Evolutionary conservation across 35 echinoderm and acorn worm genomes (phyloP), one percentile per base, ranked within the genome.

Genomic region (Apostichopus japonicus): DNA sequence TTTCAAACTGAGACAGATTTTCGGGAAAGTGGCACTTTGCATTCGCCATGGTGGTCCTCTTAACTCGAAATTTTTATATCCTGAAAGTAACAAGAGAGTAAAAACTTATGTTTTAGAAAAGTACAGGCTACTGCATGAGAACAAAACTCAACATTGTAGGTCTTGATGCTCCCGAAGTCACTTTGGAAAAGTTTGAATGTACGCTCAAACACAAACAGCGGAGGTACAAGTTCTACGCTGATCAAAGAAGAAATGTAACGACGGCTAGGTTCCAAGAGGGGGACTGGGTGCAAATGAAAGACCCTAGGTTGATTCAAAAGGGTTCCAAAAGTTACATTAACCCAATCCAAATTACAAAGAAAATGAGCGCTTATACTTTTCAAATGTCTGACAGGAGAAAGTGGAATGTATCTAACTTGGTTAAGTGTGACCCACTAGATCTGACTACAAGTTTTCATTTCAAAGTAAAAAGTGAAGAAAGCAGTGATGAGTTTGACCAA

Each of bases 221-320:
- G 80, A 83, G 11, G 80, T 83, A 83, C 16, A 54, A 83, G 5
- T 16, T 83, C 19, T 55, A 83, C 55, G 80, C 52, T 27, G 52
- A 83, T 14, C 15, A 44, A 52, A 80, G 24, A 51, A 80, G 78
- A 54, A 80, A 80, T 80, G 24, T 80, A 10, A 83, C 13, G 21
- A 83, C 5, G 0, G 4, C 44, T 4, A 19, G 14, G 2, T 5
- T 83, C 1, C 54, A 55, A 55, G 80, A 33, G 1, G 80, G 80
- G 6, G 52, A 58, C 22, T 83, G 79, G 80, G 80, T 83, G 10
- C 54, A 8, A 22, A 54, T 83, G 14, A 83, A 17, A 54, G 55
- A 19, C n/a, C 80, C 7, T 10, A 53, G 4, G 14, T 33, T 10
- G 55, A 14, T 54, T 56, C 7, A 55, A 83, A 83, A 8, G 10